Evolutionary conservation across 2,888 invertebrate species (phyloP).

Genomic region (Sycophila texana): DNA sequence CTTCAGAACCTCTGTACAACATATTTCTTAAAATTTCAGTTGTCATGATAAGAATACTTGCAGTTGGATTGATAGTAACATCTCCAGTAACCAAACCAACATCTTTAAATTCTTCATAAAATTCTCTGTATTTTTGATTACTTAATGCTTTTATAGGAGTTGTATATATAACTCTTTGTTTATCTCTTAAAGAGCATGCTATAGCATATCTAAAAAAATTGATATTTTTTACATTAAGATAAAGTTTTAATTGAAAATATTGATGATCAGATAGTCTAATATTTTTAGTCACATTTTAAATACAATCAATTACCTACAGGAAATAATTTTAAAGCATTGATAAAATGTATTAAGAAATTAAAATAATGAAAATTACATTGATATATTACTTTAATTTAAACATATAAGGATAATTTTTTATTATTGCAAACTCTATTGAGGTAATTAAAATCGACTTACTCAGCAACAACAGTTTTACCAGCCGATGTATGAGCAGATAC

Average conservation of each 20-base stretch:
- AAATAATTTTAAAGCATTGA: too few species aligned
- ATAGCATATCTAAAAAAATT: conserved; percentile 87
- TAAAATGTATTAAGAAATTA: too few species aligned
- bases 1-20: conserved; percentile 98
- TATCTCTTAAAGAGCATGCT: conserved; percentile 93
- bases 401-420: too few species aligned
- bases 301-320: too few species aligned
- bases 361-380: too few species aligned
- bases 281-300: too few species aligned
- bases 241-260: background rate
- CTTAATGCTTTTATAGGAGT: conserved; percentile 99
- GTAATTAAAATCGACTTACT: conserved; percentile 81
- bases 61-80: conserved; percentile 98
- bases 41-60: conserved; percentile 99
- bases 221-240: too few species aligned
- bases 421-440: background rate
- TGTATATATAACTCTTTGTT: conserved; percentile 99
- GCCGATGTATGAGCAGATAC: conserved; percentile 99
- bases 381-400: too few species aligned
- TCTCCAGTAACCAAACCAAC: conserved; percentile 99
- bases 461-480: conserved; percentile 99
- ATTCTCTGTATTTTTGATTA: conserved; percentile 99
- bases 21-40: conserved; percentile 99
- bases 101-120: conserved; percentile 97
- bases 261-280: too few species aligned